Evolutionary conservation across 2,888 invertebrate genomes (phyloP), one percentile per base, ranked within the genome.

Genomic region (Morpho achilles): DNA sequence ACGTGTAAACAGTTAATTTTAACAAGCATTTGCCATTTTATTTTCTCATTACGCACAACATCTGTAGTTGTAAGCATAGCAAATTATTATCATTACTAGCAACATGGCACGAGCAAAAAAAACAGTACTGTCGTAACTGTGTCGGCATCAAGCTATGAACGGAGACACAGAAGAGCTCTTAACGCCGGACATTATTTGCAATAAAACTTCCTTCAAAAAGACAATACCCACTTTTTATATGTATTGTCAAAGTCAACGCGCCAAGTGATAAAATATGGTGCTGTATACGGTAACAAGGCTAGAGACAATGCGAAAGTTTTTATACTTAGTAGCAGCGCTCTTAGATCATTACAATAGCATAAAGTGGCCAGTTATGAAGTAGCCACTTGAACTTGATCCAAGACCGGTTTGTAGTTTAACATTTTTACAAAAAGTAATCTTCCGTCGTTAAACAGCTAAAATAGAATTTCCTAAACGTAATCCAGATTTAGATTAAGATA

Each of bases 291-390:
- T 75, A 82, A 81, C 79, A 79, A 76, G 79, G 75, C 79, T 77
- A 76, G 72, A 84, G 79, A 87, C 87, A 87, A 85, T 87, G 83
- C 80, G 67, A 70, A 69, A 70, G 80, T 88, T 89, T 88, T 87
- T 89, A 80, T 82, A 67, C 67, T 70, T 73, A 74, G 76, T 75
- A 76, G 79, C 80, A 75, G 73, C 82, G 78, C 80, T 77, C 79
- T 84, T 87, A 87, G 87, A 82, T 82, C 84, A 83, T 86, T 85
- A 88, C 87, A 87, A 88, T 86, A 80, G 87, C 83, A 84, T 84
- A 84, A 85, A 87, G 81, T 83, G 81, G 82, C 83, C 84, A 82
- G 87, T 85, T 87, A 87, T 87, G 84, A 85, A 80, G 79, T 81
- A 68, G 69, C 72, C 73, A 73, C 77, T 79, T 78, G 80, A 83